These are phyloP conservation scores for Champsocephalus esox DNA, from an alignment of 2,797 vertebrate species.

Conservation along the genomic window DNA sequence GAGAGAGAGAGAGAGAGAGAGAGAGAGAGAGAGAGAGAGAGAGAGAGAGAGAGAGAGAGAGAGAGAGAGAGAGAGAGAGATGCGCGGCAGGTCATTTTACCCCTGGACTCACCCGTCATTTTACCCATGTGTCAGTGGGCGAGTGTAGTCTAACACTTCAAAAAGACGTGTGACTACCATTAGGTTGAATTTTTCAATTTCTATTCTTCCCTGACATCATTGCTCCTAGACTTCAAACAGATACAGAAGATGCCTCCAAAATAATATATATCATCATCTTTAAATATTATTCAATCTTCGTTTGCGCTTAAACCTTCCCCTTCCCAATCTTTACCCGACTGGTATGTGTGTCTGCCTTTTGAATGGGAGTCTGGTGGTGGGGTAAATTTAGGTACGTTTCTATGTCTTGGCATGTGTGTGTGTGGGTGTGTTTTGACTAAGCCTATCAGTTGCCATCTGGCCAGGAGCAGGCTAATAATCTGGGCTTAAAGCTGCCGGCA, in stretches of 20 bases:
- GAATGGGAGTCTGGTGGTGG: conserved; percentile 17
- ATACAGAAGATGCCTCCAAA: conserved; percentile 49
- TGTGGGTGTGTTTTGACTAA: conserved; percentile 74
- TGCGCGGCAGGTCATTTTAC: background rate
- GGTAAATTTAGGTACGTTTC: conserved; percentile 10
- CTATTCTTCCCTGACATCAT: conserved; percentile 31
- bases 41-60: too few species aligned
- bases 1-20: too few species aligned
- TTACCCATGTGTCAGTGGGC: background rate
- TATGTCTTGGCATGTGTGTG: conserved; percentile 29
- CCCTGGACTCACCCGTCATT: background rate
- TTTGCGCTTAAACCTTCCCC: conserved; percentile 40
- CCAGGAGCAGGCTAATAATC: conserved; percentile 87
- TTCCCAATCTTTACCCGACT: conserved; percentile 36
- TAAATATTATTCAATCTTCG: conserved; percentile 52
- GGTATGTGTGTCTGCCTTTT: conserved; percentile 32
- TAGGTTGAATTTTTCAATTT: conserved; percentile 59
- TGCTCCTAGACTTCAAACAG: conserved; percentile 56
- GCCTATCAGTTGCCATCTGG: conserved; percentile 82
- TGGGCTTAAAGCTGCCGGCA: conserved; percentile 78
- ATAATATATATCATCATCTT: conserved; percentile 50
- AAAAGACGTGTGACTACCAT: conserved; percentile 43
- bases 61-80: too few species aligned
- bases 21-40: too few species aligned
- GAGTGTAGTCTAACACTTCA: conserved; percentile 29